Percentiles rank a stretch among this genome's conserved stretches.
Conservation (phyloP, 2,797 vertebrate genomes). For the Cossypha heuglini region DNA sequence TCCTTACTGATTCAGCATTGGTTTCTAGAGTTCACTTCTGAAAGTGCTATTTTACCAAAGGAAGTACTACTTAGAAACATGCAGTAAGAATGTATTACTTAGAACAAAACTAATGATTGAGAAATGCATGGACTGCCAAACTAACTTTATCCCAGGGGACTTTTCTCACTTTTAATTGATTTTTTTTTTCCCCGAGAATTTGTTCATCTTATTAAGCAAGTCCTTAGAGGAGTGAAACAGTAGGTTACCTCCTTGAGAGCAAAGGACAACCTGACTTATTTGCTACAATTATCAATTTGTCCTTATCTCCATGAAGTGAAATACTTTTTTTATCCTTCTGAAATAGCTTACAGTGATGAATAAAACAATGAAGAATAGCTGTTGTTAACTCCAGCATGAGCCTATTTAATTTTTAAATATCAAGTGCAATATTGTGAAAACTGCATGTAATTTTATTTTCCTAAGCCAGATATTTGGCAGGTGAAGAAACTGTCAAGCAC, state of each 20-base stretch:
- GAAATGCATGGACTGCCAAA: conserved; percentile 56
- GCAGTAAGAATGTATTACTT: conserved; percentile 55
- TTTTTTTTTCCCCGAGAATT: conserved; percentile 62
- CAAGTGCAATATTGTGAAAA: conserved; percentile 19
- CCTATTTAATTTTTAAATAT: conserved; percentile 53
- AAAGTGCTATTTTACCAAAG: conserved; percentile 62
- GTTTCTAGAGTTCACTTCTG: conserved; percentile 50
- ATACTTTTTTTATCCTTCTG: conserved; percentile 54
- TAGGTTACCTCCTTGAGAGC: conserved; percentile 70
- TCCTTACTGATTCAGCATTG: conserved; percentile 54
- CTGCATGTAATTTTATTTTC: background rate
- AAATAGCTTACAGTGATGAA: conserved; percentile 51
- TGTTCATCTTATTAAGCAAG: conserved; percentile 74
- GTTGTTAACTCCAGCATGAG: conserved; percentile 4
- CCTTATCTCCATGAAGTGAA: conserved; percentile 56
- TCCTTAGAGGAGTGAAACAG: conserved; percentile 72
- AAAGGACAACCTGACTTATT: conserved; percentile 71
- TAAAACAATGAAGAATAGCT: conserved; percentile 34
- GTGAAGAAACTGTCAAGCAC: background rate
- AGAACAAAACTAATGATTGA: conserved; percentile 66
- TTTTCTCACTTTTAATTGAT: conserved; percentile 75
- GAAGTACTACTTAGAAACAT: conserved; percentile 52
- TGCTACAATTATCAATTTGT: conserved; percentile 66
- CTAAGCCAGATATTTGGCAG: conserved; percentile 27
- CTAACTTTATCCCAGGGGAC: conserved; percentile 73